Percentiles rank a stretch among this genome's conserved stretches.
phyloP scores from a whole-genome alignment of 2,888 invertebrate genomes.

The Dasysyrphus albostriatus region DNA sequence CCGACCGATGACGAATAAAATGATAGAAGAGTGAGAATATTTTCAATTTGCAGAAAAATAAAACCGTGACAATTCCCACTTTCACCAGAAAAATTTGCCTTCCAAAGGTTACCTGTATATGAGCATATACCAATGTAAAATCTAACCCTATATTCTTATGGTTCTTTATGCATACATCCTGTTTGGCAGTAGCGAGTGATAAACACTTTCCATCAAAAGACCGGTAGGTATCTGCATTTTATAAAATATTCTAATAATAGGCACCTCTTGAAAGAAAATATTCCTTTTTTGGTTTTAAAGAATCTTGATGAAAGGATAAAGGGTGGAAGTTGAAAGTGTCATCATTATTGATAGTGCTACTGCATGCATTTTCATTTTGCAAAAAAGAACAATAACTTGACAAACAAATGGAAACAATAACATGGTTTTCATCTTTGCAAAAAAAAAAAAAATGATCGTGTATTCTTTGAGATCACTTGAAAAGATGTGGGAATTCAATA shows the following conservation, averaged over 20 bases:
- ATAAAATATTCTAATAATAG: constrained; percentile 23
- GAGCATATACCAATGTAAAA: background rate
- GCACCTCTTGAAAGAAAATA: constrained; percentile 26
- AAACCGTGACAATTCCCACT: constrained; percentile 62
- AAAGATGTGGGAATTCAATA: constrained; percentile 66
- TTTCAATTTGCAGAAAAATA: constrained; percentile 53
- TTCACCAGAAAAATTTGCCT: constrained; percentile 32
- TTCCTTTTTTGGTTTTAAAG: constrained; percentile 9
- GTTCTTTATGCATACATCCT: constrained; percentile 3
- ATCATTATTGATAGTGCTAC: constrained; percentile 67
- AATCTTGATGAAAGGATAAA: constrained; percentile 39
- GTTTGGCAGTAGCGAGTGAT: constrained; percentile 28
- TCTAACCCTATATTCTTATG: background rate
- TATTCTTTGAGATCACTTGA: constrained; percentile 43
- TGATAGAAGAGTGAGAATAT: constrained; percentile 49
- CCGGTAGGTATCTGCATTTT: background rate
- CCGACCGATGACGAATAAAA: background rate
- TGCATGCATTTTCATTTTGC: constrained; percentile 1
- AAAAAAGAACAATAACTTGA: constrained; percentile 51
- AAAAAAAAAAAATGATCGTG: constrained; percentile 46
- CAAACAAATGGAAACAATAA: constrained; percentile 55
- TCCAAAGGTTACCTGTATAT: background rate
- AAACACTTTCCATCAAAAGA: constrained; percentile 62
- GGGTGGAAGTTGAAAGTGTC: constrained; percentile 20
- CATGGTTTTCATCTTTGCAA: constrained; percentile 45